Conservation (phyloP, 2,797 vertebrate species). For the Columba guinea region DNA sequence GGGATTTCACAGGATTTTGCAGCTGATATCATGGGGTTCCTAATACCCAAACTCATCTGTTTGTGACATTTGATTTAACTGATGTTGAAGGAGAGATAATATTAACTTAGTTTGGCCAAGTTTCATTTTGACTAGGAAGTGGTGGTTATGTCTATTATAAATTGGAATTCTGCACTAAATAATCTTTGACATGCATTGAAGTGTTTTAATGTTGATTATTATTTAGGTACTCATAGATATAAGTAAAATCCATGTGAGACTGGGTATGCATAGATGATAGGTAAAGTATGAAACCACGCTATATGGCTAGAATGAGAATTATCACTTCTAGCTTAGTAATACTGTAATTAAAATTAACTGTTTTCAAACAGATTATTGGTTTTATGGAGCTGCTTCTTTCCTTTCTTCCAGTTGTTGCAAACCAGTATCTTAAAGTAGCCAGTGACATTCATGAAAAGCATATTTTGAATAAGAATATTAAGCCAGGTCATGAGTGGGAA, state of each 20-base stretch:
- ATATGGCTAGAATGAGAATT: neutral
- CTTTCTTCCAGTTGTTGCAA: neutral
- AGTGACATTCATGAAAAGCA: neutral
- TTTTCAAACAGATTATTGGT: neutral
- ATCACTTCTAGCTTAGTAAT: neutral
- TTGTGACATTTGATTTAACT: neutral
- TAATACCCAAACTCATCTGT: neutral
- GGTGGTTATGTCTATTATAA: neutral
- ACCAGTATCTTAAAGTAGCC: neutral
- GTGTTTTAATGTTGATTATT: neutral
- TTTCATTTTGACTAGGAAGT: neutral
- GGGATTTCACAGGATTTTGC: neutral
- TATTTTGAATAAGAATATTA: neutral
- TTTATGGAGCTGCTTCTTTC: neutral
- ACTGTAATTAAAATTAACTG: neutral
- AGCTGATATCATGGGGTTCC: neutral
- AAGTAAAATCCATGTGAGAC: neutral
- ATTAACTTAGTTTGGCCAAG: neutral
- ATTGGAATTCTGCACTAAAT: neutral
- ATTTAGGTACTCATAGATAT: neutral
- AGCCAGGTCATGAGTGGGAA: constrained; percentile 20
- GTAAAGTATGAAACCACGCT: neutral
- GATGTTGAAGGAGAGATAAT: neutral
- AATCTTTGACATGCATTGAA: neutral
- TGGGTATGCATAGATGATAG: neutral